Conservation (phyloP, 2,888 invertebrate genomes). For the Drosophila meridiana region DNA sequence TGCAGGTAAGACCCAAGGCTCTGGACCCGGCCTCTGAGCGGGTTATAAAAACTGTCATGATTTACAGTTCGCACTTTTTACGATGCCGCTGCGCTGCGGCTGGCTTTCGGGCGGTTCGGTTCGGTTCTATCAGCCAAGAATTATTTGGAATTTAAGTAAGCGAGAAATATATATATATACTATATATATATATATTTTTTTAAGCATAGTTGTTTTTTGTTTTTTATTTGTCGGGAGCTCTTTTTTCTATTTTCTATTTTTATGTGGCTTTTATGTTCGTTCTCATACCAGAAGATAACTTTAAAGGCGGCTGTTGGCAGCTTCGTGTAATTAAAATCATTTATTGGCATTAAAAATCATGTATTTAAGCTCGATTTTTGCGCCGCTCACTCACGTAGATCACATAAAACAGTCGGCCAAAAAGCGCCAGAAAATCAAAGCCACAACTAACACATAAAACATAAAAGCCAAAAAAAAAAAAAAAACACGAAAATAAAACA, state of each 20-base stretch:
- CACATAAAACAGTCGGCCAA: constrained; percentile 53
- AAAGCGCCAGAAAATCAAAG: constrained; percentile 5
- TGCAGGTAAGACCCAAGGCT: constrained; percentile 31
- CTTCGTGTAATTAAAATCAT: constrained; percentile 69
- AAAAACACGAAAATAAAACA: background rate
- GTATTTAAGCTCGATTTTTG: constrained; percentile 58
- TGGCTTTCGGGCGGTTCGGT: constrained; percentile 33
- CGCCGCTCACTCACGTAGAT: constrained; percentile 60
- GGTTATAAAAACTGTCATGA: constrained; percentile 78
- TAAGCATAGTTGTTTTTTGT: constrained; percentile 53
- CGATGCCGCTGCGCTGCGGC: constrained; percentile 56
- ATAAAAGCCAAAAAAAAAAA: constrained; percentile 12
- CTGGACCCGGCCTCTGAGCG: constrained; percentile 28
- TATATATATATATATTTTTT: constrained; percentile 42
- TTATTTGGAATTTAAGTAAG: constrained; percentile 76
- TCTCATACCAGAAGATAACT: constrained; percentile 39
- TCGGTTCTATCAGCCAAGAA: constrained; percentile 60
- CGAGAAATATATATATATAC: constrained; percentile 60
- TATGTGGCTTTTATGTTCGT: constrained; percentile 46
- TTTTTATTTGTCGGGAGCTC: constrained; percentile 47
- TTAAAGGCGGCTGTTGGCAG: constrained; percentile 22
- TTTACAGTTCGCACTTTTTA: constrained; percentile 80
- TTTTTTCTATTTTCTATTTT: constrained; percentile 29
- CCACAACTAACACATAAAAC: constrained; percentile 28
- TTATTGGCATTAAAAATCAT: constrained; percentile 65